Conservation (phyloP, 2,113 vertebrate genomes). For the Toxostoma redivivum region DNA sequence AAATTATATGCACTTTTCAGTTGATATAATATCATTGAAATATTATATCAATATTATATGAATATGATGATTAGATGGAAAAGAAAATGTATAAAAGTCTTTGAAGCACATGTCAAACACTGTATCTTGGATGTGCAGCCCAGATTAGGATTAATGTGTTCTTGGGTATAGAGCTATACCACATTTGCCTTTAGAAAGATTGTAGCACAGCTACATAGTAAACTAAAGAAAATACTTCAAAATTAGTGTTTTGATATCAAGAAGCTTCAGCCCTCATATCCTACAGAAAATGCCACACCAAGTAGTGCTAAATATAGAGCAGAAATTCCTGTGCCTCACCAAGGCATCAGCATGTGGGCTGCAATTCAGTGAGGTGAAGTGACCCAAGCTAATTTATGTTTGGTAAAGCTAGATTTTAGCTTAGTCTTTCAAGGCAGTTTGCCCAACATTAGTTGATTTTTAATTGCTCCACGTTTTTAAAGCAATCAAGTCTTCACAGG, state of each 20-base stretch:
- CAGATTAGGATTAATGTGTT: background rate
- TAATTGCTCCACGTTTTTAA: background rate
- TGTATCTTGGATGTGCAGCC: background rate
- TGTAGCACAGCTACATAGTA: background rate
- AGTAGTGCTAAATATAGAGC: background rate
- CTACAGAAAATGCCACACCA: background rate
- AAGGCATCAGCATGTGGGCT: background rate
- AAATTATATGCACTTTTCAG: background rate
- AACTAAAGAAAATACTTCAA: background rate
- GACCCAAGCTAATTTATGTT: background rate
- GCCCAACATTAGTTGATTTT: background rate
- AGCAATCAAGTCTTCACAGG: background rate
- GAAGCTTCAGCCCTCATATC: background rate
- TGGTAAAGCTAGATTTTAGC: background rate
- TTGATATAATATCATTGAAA: background rate
- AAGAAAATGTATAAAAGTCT: background rate
- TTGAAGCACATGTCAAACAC: background rate
- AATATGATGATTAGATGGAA: background rate
- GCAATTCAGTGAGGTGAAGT: background rate
- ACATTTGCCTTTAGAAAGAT: background rate
- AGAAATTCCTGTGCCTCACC: background rate
- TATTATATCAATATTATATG: too few species aligned
- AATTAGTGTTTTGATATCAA: background rate
- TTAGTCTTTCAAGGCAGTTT: background rate
- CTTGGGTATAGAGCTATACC: background rate